Percentiles rank a stretch among this genome's conserved stretches.
Conservation (phyloP, 2,113 vertebrate genomes). For the Noctilio leporinus region DNA sequence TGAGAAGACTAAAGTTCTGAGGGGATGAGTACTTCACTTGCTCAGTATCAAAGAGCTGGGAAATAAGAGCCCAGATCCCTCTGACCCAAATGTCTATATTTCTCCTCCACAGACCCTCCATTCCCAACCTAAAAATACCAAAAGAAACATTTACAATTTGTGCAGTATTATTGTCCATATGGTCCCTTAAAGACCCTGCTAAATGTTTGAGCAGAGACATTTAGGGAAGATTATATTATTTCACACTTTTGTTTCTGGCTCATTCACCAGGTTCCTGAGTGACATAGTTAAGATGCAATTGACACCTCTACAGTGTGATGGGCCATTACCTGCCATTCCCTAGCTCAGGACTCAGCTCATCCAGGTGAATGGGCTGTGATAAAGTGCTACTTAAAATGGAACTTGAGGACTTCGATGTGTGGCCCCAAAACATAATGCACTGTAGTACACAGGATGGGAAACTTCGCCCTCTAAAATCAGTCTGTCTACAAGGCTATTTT, state of each 20-base stretch:
- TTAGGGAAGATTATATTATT: not conserved
- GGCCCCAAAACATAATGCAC: not conserved
- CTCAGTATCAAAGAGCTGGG: not conserved
- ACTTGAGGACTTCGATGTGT: not conserved
- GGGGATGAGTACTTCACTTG: not conserved
- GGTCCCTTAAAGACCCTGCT: not conserved
- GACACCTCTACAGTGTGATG: not conserved
- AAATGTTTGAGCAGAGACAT: not conserved
- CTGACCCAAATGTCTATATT: not conserved
- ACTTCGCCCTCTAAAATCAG: not conserved
- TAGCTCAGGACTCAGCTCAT: not conserved
- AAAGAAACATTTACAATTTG: not conserved
- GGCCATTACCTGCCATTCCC: not conserved
- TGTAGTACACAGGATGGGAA: not conserved
- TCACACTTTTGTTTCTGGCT: not conserved
- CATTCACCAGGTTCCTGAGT: not conserved
- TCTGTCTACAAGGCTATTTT: not conserved
- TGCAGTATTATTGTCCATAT: not conserved
- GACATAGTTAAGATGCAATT: not conserved
- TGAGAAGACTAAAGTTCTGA: not conserved
- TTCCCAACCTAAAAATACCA: not conserved
- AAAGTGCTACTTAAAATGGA: not conserved
- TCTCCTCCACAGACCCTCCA: not conserved
- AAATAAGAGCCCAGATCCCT: not conserved
- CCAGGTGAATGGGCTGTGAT: not conserved